phyloP scores from a whole-genome alignment of 1,140 invertebrate species.

The Lordiphosa collinella region DNA sequence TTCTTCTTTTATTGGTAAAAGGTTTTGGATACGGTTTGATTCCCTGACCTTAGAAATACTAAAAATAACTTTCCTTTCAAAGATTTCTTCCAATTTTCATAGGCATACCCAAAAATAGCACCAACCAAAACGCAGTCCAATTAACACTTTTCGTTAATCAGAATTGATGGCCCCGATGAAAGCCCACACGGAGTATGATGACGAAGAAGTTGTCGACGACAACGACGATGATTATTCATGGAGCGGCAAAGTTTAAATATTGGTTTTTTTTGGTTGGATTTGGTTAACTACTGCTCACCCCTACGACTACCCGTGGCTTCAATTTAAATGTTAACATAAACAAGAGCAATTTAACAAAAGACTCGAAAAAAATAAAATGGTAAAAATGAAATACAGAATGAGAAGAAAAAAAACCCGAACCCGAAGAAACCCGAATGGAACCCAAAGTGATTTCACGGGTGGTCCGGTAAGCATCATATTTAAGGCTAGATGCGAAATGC shows the following conservation, averaged over 20 bases:
- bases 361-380: slow-evolving; percentile 21
- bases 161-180: slow-evolving; percentile 73
- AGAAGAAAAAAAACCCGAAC: slow-evolving; percentile 6
- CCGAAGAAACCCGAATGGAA: slow-evolving; percentile 44
- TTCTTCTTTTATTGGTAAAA: too few relatives aligned
- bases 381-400: slow-evolving; percentile 11
- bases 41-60: too few relatives aligned
- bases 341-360: slow-evolving; percentile 79
- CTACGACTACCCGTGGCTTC: slow-evolving; percentile 68
- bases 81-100: too few relatives aligned
- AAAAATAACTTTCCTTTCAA: too few relatives aligned
- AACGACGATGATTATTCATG: slow-evolving; percentile 70
- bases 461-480: too few relatives aligned
- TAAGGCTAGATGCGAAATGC: too few relatives aligned
- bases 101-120: slow-evolving; percentile 15
- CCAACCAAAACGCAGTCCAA: slow-evolving; percentile 42
- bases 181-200: slow-evolving; percentile 34
- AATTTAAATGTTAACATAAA: slow-evolving; percentile 79
- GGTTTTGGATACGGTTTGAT: too few relatives aligned
- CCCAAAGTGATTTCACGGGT: slow-evolving; percentile 76
- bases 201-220: slow-evolving; percentile 38
- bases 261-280: slow-evolving; percentile 50
- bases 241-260: slow-evolving; percentile 72
- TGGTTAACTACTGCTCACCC: neutral
- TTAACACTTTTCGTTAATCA: slow-evolving; percentile 77